phyloP scores from a whole-genome alignment of 2,888 invertebrate species.

The Chrysina gloriosa region DNA sequence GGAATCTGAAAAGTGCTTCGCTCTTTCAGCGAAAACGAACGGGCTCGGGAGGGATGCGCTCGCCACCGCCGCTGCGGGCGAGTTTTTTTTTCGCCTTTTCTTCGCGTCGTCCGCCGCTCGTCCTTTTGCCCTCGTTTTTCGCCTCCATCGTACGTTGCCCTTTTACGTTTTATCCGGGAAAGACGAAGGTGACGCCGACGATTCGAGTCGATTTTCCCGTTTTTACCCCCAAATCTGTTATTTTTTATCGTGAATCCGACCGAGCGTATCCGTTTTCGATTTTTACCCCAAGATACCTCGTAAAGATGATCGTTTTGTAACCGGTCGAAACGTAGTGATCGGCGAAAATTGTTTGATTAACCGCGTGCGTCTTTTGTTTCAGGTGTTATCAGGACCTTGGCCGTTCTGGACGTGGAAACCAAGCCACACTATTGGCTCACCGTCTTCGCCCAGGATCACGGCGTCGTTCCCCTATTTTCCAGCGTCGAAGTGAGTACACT shows the following conservation, averaged over 20 bases:
- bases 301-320: too few species aligned
- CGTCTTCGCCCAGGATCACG: conserved; percentile 92
- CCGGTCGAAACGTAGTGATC: too few species aligned
- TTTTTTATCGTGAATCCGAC: too few species aligned
- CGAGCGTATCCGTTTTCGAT: too few species aligned
- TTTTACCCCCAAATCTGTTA: too few species aligned
- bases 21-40: neutral
- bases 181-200: neutral
- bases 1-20: conserved; percentile 44
- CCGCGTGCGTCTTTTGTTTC: conserved; percentile 58
- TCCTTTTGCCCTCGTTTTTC: neutral
- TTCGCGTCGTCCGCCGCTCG: neutral
- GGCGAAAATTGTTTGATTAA: too few species aligned
- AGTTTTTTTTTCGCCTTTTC: neutral
- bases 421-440: conserved; percentile 93
- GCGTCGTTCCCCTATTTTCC: conserved; percentile 85
- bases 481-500: conserved; percentile 83
- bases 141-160: neutral
- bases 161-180: neutral
- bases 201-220: too few species aligned
- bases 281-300: too few species aligned
- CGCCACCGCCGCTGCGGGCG: neutral
- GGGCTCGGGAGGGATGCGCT: too few species aligned
- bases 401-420: conserved; percentile 89
- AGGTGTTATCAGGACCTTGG: conserved; percentile 88